Evolutionary conservation across 2,113 vertebrate genomes (phyloP).

Genomic region (Bettongia penicillata): DNA sequence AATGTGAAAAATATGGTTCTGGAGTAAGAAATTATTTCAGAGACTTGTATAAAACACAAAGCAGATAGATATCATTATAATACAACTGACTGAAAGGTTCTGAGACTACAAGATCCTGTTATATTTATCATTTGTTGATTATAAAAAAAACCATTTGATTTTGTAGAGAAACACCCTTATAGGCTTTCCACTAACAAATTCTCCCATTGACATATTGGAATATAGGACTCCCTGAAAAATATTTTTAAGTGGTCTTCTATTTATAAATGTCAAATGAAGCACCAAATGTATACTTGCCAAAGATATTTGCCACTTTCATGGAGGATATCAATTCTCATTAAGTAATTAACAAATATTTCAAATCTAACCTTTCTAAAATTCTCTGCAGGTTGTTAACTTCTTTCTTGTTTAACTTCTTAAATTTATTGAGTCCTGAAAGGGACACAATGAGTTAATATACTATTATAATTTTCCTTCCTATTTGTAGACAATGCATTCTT

Average conservation of each 20-base stretch:
- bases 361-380: neutral
- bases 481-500: neutral
- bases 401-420: neutral
- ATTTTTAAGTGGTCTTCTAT: neutral
- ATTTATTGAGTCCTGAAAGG: neutral
- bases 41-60: neutral
- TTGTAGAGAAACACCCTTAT: neutral
- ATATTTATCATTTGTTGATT: neutral
- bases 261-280: neutral
- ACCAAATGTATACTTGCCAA: neutral
- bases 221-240: neutral
- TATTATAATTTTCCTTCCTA: neutral
- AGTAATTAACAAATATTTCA: neutral
- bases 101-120: neutral
- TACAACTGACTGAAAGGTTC: neutral
- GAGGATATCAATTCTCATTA: neutral
- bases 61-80: neutral
- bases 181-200: neutral
- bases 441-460: neutral
- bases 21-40: neutral
- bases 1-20: neutral
- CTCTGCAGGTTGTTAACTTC: neutral
- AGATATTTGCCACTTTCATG: neutral
- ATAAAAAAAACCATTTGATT: neutral
- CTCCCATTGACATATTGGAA: neutral